phyloP scores from a whole-genome alignment of 1,140 invertebrate species.

The Drosophila athabasca region DNA sequence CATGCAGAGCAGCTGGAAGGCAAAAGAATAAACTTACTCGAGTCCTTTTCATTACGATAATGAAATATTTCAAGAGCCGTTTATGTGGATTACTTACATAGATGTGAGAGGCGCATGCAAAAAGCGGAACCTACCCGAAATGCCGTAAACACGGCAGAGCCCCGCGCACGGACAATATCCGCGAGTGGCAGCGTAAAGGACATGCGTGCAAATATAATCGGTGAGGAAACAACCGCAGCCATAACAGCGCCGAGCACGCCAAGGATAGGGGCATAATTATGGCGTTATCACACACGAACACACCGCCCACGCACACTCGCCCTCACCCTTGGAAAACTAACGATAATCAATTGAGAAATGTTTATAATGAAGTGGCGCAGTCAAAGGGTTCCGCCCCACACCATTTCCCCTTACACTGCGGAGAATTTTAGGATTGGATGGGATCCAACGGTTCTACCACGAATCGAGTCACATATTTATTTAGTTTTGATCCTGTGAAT shows the following conservation, averaged over 20 bases:
- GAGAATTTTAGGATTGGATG: neutral
- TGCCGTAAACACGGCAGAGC: conserved; percentile 64
- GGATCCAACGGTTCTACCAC: too few relatives aligned
- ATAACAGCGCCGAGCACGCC: conserved; percentile 59
- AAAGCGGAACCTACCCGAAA: conserved; percentile 32
- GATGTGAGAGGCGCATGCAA: conserved; percentile 69
- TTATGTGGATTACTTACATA: conserved; percentile 77
- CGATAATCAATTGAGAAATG: conserved; percentile 81
- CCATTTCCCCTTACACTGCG: conserved; percentile 11
- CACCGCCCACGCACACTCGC: conserved; percentile 16
- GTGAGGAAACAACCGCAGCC: conserved; percentile 61
- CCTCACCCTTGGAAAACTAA: conserved; percentile 47
- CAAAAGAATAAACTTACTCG: neutral
- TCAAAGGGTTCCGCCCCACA: conserved; percentile 43
- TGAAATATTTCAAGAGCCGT: conserved; percentile 79
- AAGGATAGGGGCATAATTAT: conserved; percentile 75
- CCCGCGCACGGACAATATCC: conserved; percentile 2
- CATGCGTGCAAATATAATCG: conserved; percentile 76
- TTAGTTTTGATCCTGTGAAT: too few relatives aligned
- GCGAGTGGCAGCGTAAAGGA: conserved; percentile 37
- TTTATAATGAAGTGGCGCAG: conserved; percentile 78
- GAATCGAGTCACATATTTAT: too few relatives aligned
- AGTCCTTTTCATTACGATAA: conserved; percentile 78
- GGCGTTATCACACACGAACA: conserved; percentile 69
- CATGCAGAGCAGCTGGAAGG: too few relatives aligned